These are phyloP conservation scores for Rhinogobio ventralis DNA, from an alignment of 2,797 vertebrate species.

Conservation along the genomic window DNA sequence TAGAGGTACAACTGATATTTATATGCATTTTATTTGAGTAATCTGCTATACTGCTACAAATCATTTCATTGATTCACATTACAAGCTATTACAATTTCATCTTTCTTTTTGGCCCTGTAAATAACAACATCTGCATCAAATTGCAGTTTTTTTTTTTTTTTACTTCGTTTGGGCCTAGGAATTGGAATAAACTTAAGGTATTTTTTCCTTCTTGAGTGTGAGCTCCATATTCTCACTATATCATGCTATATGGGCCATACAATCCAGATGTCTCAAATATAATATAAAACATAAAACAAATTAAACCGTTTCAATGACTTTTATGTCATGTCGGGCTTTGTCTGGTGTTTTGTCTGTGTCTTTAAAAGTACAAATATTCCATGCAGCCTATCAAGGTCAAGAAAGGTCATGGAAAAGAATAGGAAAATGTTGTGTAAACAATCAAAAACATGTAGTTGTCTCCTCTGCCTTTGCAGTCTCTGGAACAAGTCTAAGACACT, in stretches of 20 bases:
- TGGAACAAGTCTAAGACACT: constrained; percentile 19
- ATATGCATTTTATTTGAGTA: not conserved
- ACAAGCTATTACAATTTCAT: not conserved
- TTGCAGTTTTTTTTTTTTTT: not conserved
- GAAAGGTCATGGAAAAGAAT: not conserved
- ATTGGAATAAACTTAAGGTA: not conserved
- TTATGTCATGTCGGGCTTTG: not conserved
- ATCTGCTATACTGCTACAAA: not conserved
- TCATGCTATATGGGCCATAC: not conserved
- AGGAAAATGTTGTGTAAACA: not conserved
- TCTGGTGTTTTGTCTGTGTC: not conserved
- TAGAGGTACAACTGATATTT: not conserved
- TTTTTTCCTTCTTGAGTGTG: not conserved
- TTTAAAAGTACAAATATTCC: not conserved
- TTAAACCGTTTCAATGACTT: not conserved
- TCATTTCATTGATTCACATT: not conserved
- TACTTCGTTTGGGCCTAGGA: not conserved
- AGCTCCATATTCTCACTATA: not conserved
- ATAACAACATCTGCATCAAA: not conserved
- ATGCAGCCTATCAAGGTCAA: constrained; percentile 1
- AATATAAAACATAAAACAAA: not conserved
- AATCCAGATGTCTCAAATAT: not conserved
- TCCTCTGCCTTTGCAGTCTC: not conserved
- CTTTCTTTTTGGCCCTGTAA: not conserved
- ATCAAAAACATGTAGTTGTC: not conserved